Base-by-base conservation (phyloP, 2,888 invertebrate species). In the Lampropteryx suffumata region DNA sequence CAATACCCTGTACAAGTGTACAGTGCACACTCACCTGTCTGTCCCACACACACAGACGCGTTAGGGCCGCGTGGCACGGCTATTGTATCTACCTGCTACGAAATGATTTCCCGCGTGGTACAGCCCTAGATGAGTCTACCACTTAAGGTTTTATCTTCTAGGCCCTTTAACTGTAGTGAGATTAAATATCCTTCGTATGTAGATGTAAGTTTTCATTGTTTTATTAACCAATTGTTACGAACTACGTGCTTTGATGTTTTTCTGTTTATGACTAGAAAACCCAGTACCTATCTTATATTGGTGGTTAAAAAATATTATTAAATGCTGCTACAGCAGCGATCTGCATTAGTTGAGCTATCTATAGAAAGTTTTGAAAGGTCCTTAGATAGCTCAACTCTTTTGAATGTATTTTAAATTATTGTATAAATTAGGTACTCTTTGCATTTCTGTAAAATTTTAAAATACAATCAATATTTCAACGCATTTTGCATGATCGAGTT, bases 101-200 rank as follows among this genome's bases (percentile, higher is more conserved):
- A 56, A 67, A 74, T 83, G 83, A 84, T 84, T 84, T 84, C 83
- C 84, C 84, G 79, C 72, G 82, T 81, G 83, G 76, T 71, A 65
- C 64, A 70, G 56, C 69, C 72, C 67, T 76, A 65, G 64, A 66
- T 64, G 63, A 64, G 64, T 55, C 61, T 55, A 58, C 61, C 65
- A 58, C 66, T 69, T 68, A 67, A 65, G 67, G 64, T 66, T 67
- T 67, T 70, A 70, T 65, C 63, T 58, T 65, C 57, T 61, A 61
- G 53, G 54, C 55, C 56, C 56, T 55, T 55, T 51, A 61, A 55
- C 50, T 40, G 50, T 50, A 33, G 53, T 35, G 32, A 37, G 47
- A 52, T 52, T 47, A 39, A 47, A 48, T 48, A 52, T 52, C 17
- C 30, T 44, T 55, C 45, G 39, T 48, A 48, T 50, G 57, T 50